These are phyloP conservation scores for Clitarchus hookeri DNA, from an alignment of 2,888 invertebrate species.

Conservation along the genomic window DNA sequence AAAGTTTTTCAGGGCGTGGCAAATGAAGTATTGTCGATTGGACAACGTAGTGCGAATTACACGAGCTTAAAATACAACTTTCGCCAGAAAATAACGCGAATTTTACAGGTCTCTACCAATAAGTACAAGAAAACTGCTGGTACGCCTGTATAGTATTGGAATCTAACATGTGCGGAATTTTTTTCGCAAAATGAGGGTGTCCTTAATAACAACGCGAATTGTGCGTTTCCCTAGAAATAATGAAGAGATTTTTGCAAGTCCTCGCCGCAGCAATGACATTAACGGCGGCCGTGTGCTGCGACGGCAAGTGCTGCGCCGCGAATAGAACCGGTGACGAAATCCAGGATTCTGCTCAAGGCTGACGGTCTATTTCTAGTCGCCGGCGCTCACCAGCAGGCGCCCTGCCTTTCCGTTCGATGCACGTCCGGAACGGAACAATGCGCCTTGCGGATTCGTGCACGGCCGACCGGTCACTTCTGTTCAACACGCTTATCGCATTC, in stretches of 20 bases:
- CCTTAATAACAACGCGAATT: no score
- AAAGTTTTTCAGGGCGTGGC: no score
- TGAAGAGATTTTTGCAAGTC: no score
- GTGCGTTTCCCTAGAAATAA: no score
- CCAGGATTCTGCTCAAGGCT: conserved; percentile 10
- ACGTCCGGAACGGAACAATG: not conserved
- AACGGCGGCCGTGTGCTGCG: not conserved
- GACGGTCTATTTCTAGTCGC: not conserved
- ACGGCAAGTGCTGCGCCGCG: not conserved
- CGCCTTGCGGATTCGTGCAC: not conserved
- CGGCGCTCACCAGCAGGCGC: not conserved
- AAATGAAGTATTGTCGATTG: no score
- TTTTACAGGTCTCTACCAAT: not conserved
- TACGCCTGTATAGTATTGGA: no score
- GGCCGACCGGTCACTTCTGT: no score
- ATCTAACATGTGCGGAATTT: no score
- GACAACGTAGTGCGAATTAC: no score
- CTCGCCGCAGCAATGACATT: not conserved
- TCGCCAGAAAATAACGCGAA: not conserved
- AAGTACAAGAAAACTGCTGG: not conserved
- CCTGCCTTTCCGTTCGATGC: not conserved
- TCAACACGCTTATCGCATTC: no score
- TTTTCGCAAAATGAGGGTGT: no score
- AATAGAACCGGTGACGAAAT: not conserved
- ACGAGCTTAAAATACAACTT: no score